phyloP scores from a whole-genome alignment of 2,113 vertebrate species.

The Crotalus helleri region DNA sequence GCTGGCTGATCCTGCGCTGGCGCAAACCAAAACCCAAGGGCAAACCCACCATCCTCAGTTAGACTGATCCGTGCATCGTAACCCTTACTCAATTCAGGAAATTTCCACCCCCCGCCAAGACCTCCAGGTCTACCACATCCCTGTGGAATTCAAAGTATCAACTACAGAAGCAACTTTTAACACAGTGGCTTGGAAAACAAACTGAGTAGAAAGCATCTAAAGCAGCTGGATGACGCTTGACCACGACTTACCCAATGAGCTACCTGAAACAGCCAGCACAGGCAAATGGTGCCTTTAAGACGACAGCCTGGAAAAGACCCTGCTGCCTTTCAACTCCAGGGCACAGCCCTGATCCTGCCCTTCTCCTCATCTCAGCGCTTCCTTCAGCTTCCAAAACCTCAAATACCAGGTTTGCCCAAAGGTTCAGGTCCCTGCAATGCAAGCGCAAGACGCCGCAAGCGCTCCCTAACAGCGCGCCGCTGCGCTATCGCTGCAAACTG shows the following conservation, averaged over 20 bases:
- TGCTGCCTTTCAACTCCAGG: not conserved
- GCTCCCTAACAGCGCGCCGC: conserved; percentile 77
- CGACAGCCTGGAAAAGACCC: not conserved
- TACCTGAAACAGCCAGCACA: not conserved
- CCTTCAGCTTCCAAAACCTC: conserved; percentile 79
- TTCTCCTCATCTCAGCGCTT: not conserved
- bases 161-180: not conserved
- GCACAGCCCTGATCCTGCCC: not conserved
- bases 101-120: not conserved
- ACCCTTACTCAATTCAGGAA: not conserved
- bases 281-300: not conserved
- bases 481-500: conserved; percentile 76
- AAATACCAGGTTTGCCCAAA: conserved; percentile 84
- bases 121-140: not conserved
- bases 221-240: too few species aligned
- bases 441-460: conserved; percentile 84
- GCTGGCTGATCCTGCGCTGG: conserved; percentile 94
- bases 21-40: conserved; percentile 93
- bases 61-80: conserved; percentile 46
- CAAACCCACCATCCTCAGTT: conserved; percentile 91
- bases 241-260: not conserved
- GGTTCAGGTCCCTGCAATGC: conserved; percentile 99
- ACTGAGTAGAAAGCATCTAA: not conserved
- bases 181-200: not conserved
- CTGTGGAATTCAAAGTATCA: not conserved